Evolutionary conservation across 2,797 vertebrate genomes (phyloP).

Genomic region (Sebastes kiyomatsui): DNA sequence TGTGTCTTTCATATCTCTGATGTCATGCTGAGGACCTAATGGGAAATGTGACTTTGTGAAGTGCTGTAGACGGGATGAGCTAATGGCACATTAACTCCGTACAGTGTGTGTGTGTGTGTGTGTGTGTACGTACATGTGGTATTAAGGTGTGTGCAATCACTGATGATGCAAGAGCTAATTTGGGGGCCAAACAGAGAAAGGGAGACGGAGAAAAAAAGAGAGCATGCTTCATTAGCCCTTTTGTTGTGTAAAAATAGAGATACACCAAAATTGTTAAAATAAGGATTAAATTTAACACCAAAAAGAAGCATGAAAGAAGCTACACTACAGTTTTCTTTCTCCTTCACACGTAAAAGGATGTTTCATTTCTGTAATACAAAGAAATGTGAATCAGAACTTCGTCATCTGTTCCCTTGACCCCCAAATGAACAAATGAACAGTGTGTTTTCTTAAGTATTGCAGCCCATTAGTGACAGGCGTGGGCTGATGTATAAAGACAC

Average conservation of each 20-base stretch:
- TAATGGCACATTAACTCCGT: constrained; percentile 5
- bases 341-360: background rate
- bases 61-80: background rate
- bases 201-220: too few relatives aligned
- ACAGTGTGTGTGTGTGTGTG: background rate
- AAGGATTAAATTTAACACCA: background rate
- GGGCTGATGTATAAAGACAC: background rate
- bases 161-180: background rate
- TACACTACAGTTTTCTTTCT: background rate
- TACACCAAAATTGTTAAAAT: background rate
- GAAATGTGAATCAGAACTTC: background rate
- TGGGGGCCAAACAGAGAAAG: background rate
- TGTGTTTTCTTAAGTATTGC: background rate
- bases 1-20: constrained; percentile 30
- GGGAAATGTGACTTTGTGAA: constrained; percentile 31
- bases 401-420: background rate
- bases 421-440: background rate
- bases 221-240: background rate
- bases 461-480: background rate
- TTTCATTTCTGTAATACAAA: background rate
- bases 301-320: background rate
- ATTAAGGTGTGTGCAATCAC: background rate
- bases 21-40: constrained; percentile 15
- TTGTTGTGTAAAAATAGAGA: background rate
- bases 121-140: background rate